These are phyloP conservation scores for Apis laboriosa DNA, from an alignment of 1,140 invertebrate species.

Conservation along the genomic window DNA sequence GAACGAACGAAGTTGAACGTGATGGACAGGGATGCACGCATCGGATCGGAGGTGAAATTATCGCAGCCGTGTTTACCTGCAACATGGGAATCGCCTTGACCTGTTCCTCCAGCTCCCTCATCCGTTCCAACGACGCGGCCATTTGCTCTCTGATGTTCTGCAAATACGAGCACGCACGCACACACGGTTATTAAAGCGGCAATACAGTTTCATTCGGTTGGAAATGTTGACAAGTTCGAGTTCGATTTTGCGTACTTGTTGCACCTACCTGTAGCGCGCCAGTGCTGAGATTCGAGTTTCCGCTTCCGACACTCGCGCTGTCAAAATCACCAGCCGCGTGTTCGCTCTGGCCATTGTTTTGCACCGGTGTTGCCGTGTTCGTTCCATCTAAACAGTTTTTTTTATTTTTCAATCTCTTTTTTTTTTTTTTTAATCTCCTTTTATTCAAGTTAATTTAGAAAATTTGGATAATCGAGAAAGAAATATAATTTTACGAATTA, in stretches of 20 bases:
- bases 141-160: constrained; percentile 88
- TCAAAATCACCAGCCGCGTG: constrained; percentile 67
- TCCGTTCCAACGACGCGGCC: constrained; percentile 88
- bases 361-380: constrained; percentile 59
- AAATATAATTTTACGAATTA: too few species aligned
- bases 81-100: constrained; percentile 91
- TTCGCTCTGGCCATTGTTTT: constrained; percentile 68
- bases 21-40: not conserved
- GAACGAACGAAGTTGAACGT: too few species aligned
- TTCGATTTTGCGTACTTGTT: constrained; percentile 26
- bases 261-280: constrained; percentile 75
- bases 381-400: constrained; percentile 69
- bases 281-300: constrained; percentile 76
- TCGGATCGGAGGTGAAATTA: not conserved
- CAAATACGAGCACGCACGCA: constrained; percentile 21
- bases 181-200: not conserved
- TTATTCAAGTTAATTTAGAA: not conserved
- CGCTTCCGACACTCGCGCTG: constrained; percentile 75
- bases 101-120: constrained; percentile 91
- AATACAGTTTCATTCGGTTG: not conserved
- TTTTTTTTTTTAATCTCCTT: too few species aligned
- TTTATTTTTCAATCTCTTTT: not conserved
- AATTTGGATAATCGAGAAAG: too few species aligned
- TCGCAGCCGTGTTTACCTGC: constrained; percentile 82
- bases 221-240: not conserved